Evolutionary conservation across 2,113 vertebrate species (phyloP), one percentile per base, ranked within the genome.

Genomic region (Tychaedon coryphoeus): DNA sequence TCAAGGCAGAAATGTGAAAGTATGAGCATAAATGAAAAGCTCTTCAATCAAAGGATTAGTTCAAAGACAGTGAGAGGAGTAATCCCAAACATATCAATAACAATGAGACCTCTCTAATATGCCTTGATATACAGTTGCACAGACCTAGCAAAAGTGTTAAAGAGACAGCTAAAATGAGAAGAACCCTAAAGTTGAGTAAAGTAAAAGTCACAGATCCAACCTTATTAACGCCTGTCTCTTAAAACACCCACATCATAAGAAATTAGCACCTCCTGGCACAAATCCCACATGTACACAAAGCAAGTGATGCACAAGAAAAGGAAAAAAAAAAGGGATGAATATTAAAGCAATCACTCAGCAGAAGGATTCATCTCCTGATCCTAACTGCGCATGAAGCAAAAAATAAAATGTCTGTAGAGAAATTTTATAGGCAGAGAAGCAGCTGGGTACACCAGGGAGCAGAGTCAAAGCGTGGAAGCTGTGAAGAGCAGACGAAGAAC

Each of bases 251-350:
- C 71, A 0, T 74, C 73, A 92, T 57, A 90, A 93, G 89, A 95
- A 97, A 97, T 96, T 96, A 96, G n/a, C 85, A 88, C 81, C 86
- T 93, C 78, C 88, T 97, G 86, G 94, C 88, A 95, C 51, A 91
- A 94, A 94, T 79, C 78, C 86, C 86, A 92, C 48, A 3, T 57
- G 64, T 67, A 83, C 71, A 82, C 77, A 92, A 96, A 72, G 36
- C 58, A 81, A 93, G 78, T 62, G 95, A 93, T 53, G 76, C 56
- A 86, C 81, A 80, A 36, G 1, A 83, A 95, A 92, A 95, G 45
- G n/a, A 28, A 80, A 23, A 90, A 36, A 38, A 84, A 88, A 88
- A 74, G 5, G 23, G 31, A 94, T 94, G 74, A 95, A 91, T 97
- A 97, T 96, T 93, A 91, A 95, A 94, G 75, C 31, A 87, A 62